A percentile compares a stretch with the other conserved stretches of the same genome.
Conservation (phyloP, 1,140 invertebrate genomes). For the Anadara kagoshimensis region DNA sequence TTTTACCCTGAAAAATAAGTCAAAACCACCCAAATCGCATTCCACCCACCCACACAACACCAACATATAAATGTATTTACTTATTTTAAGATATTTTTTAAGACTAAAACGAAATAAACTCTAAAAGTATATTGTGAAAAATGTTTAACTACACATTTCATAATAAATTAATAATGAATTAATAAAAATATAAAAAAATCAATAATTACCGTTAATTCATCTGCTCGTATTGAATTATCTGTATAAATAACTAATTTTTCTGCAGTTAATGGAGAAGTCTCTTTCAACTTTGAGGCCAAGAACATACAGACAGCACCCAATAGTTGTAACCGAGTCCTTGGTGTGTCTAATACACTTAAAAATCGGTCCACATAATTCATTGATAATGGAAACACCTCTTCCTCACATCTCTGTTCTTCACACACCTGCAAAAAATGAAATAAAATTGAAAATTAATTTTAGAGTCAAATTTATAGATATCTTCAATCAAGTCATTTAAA, state of each 20-base stretch:
- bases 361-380: constrained; percentile 96
- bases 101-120: too few relatives aligned
- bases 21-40: too few relatives aligned
- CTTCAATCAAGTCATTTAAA: too few relatives aligned
- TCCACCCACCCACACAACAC: too few relatives aligned
- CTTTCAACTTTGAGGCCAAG: constrained; percentile 91
- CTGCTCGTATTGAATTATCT: constrained; percentile 89
- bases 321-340: constrained; percentile 90
- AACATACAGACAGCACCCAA: constrained; percentile 91
- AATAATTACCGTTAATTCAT: constrained; percentile 86
- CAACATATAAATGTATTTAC: too few relatives aligned
- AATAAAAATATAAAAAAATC: neutral
- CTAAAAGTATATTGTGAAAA: too few relatives aligned
- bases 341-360: constrained; percentile 82
- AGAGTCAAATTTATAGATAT: too few relatives aligned
- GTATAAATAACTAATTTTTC: constrained; percentile 92
- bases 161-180: too few relatives aligned
- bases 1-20: too few relatives aligned
- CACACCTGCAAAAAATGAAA: constrained; percentile 84
- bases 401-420: constrained; percentile 91
- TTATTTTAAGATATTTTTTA: too few relatives aligned
- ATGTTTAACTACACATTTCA: too few relatives aligned
- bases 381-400: constrained; percentile 92
- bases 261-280: constrained; percentile 85
- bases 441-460: too few relatives aligned